Evolutionary conservation across 2,797 vertebrate species (phyloP).

Genomic region (Lithobates sylvaticus): DNA sequence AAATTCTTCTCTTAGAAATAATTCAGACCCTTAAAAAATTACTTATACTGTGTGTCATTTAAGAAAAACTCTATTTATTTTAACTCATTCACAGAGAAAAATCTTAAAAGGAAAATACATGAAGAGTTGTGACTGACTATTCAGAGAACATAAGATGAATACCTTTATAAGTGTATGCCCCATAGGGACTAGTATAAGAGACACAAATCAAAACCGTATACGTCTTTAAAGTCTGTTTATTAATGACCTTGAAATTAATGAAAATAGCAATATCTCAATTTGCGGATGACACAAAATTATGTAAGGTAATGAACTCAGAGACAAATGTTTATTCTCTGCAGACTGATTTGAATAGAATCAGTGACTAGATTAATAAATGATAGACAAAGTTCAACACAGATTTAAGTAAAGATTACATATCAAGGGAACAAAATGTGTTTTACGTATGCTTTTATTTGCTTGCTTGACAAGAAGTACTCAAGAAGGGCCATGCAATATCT

Average conservation of each 20-base stretch:
- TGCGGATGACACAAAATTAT: slow-evolving; percentile 47
- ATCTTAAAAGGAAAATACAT: background rate
- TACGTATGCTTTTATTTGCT: slow-evolving; percentile 19
- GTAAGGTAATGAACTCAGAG: slow-evolving; percentile 38
- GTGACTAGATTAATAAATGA: slow-evolving; percentile 29
- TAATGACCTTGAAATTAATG: slow-evolving; percentile 41
- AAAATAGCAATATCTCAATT: slow-evolving; percentile 35
- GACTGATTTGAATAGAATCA: slow-evolving; percentile 32
- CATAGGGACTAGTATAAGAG: slow-evolving; percentile 19
- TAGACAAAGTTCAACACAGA: slow-evolving; percentile 25
- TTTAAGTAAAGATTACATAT: slow-evolving; percentile 28
- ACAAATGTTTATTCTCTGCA: slow-evolving; percentile 40
- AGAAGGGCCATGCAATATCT: slow-evolving; percentile 9
- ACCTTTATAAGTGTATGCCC: slow-evolving; percentile 31
- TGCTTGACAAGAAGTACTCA: background rate
- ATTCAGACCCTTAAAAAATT: background rate
- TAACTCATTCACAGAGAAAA: background rate
- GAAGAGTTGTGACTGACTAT: background rate
- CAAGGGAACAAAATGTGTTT: slow-evolving; percentile 21
- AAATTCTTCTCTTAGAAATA: background rate
- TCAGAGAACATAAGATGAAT: slow-evolving; percentile 17
- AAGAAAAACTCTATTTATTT: background rate
- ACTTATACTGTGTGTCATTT: background rate
- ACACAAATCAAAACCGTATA: slow-evolving; percentile 39
- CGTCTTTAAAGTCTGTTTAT: slow-evolving; percentile 37